Base-by-base conservation (phyloP, 2,797 vertebrate genomes). In the Acrocephalus scirpaceus region DNA sequence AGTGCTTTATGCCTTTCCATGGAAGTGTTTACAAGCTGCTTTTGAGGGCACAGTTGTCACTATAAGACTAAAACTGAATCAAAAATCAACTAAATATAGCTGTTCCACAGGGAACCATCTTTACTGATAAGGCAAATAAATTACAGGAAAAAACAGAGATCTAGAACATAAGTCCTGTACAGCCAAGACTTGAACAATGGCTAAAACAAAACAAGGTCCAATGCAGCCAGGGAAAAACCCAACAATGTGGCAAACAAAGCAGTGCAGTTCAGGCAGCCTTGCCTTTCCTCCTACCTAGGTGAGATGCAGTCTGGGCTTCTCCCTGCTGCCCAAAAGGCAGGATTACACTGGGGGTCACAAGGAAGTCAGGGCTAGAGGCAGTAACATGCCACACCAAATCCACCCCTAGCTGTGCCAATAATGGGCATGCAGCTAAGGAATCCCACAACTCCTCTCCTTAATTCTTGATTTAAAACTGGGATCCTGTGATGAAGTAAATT, bases 71-170 rank as follows among this genome's bases (percentile, higher is more conserved):
- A 93, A 72, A 57, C 25, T 38, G 14, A 61, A 62, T 47, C 82
- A 61, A 88, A 65, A 88, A 84, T 58, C 53, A 74, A 65, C 85
- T 96, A 93, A 94, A 91, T 75, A 83, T 58, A 93, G 47, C 42
- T 83, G 32, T 67, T 88, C 85, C 79, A 69, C 75, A 51, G 77
- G 90, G 79, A 93, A 62, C 47, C 34, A 75, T 48, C 64, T 58
- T 90, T 86, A 65, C 88, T 90, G 93, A 80, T 88, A 94, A 95
- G 73, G 58, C 69, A 0, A 80, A 36, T 75, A 83, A 74, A 83
- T 83, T 88, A 90, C 95, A 93, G 96, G 95, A 95, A 95, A 95
- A 96, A 96, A 93, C 74, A 94, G 61, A 95, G 82, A 86, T 88
- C 54, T 32, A 74, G 90, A 88, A 77, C 75, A 9, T 22, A n/a